Evolutionary conservation across 2,888 invertebrate genomes (phyloP).

Genomic region (Athetis lepigone): DNA sequence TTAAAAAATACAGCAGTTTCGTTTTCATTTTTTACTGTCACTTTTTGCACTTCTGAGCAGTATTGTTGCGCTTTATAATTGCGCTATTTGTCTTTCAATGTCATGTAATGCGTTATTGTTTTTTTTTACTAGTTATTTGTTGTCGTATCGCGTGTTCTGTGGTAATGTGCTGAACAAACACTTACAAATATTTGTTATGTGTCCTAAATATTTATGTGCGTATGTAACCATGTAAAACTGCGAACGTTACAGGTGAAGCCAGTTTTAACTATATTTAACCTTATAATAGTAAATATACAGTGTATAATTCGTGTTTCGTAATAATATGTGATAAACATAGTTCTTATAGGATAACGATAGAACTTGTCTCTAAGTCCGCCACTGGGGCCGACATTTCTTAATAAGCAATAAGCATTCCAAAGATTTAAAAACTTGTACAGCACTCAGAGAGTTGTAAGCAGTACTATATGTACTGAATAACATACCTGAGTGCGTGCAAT

Average conservation of each 20-base stretch:
- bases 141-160: slow-evolving; percentile 66
- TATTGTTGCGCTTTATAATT: slow-evolving; percentile 62
- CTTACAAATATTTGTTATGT: slow-evolving; percentile 58
- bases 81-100: slow-evolving; percentile 68
- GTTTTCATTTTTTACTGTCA: slow-evolving; percentile 57
- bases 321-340: no score
- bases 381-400: background rate
- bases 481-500: background rate
- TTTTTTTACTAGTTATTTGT: slow-evolving; percentile 65
- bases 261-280: background rate
- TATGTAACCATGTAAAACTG: slow-evolving; percentile 1
- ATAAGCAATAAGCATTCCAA: no score
- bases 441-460: no score
- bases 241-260: background rate
- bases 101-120: slow-evolving; percentile 64
- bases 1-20: slow-evolving; percentile 48
- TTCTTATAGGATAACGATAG: no score
- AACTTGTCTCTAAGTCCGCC: no score
- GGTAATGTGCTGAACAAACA: slow-evolving; percentile 63
- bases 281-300: background rate
- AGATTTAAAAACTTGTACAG: no score
- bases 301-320: background rate
- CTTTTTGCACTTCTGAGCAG: slow-evolving; percentile 52
- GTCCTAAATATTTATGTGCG: slow-evolving; percentile 22
- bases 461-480: background rate